Base-by-base conservation (phyloP, 2,113 vertebrate genomes). In the Apaloderma vittatum region DNA sequence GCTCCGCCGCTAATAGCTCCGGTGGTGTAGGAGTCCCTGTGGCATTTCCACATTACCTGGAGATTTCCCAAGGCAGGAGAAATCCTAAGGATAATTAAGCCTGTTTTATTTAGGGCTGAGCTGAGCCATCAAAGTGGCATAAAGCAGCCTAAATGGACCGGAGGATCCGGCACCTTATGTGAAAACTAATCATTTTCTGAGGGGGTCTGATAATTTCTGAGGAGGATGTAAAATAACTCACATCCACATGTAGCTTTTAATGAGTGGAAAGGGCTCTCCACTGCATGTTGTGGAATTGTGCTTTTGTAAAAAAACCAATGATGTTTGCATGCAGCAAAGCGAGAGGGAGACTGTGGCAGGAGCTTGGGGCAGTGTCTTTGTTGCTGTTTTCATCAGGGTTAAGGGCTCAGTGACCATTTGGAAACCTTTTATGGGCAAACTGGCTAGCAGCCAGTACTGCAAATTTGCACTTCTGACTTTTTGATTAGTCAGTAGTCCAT, bases 401-500 rank as follows among this genome's bases (percentile, higher is more conserved):
- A 97, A 97, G 91, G 95, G 91, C 89, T 96, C 77, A 48, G 76
- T 95, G 96, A 96, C 97, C 94, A 83, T 95, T 97, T 75, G 84
- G 94, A 95, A 95, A 94, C 90, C 97, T 97, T 97, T 97, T 97
- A 96, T 96, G 94, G 96, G 94, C 86, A 97, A 94, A 80, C 86
- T 97, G 96, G 97, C 97, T 93, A 87, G 88, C 87, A 94, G 96
- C 94, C 97, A 97, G 93, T 46, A 43, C 63, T 92, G 93, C 86
- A 95, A 96, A 97, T 96, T 92, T 97, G 97, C 90, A 94, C 96
- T 97, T 67, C 81, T 97, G 96, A 96, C 95, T 97, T 90, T 92
- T 94, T 97, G 97, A 97, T 97, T 97, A 97, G 96, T 96, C 94
- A 97, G 96, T 97, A 97, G 96, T 97, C 96, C 97, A 95, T 96